Percentiles rank a stretch among this genome's conserved stretches.
Conservation (phyloP, 2,888 invertebrate species). For the Himalopsyche anomala region DNA sequence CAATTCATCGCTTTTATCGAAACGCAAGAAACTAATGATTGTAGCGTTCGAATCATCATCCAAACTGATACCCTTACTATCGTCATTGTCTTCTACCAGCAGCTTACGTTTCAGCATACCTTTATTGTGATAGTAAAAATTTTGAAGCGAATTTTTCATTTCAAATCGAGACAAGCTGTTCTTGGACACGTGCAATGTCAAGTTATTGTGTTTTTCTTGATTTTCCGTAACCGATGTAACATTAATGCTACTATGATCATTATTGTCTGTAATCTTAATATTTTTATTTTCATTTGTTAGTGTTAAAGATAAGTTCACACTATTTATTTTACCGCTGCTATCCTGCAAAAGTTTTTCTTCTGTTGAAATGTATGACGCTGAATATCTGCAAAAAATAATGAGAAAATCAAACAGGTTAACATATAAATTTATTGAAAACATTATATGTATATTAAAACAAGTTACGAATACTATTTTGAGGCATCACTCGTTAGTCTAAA, state of each 20-base stretch:
- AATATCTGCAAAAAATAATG: background rate
- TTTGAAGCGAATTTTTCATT: constrained; percentile 57
- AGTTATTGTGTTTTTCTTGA: background rate
- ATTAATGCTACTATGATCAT: constrained; percentile 41
- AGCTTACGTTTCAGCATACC: constrained; percentile 52
- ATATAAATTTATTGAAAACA: too few relatives aligned
- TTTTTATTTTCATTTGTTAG: background rate
- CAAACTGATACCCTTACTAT: constrained; percentile 57
- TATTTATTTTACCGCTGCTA: background rate
- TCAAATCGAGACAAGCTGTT: constrained; percentile 53
- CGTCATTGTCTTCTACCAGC: constrained; percentile 48
- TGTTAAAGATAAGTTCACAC: background rate
- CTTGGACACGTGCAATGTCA: background rate
- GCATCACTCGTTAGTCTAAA: too few relatives aligned
- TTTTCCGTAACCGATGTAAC: background rate
- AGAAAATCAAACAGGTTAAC: too few relatives aligned
- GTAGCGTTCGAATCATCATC: constrained; percentile 63
- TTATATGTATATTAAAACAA: too few relatives aligned
- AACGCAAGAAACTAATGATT: constrained; percentile 63
- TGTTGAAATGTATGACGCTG: background rate
- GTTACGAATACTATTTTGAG: too few relatives aligned
- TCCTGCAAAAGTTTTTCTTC: background rate
- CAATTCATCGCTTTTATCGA: constrained; percentile 54
- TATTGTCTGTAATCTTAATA: background rate
- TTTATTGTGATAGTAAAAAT: constrained; percentile 57